phyloP scores from a whole-genome alignment of 2,888 invertebrate genomes.

The Philonicus albiceps region DNA sequence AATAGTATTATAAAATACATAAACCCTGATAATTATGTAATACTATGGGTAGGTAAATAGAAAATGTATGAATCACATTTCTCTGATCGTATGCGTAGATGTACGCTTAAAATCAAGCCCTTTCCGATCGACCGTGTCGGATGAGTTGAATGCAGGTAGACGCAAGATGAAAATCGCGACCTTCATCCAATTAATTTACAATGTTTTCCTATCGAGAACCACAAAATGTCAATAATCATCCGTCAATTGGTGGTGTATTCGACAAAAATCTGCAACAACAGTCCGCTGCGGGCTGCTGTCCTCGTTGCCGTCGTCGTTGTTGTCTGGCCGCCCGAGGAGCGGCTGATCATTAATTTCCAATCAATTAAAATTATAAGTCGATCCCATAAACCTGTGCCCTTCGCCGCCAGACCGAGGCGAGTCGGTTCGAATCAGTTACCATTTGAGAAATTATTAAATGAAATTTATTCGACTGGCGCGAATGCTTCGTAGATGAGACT shows the following conservation, averaged over 20 bases:
- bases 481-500: neutral
- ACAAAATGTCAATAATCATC: slow-evolving; percentile 28
- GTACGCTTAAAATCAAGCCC: neutral
- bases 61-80: neutral
- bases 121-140: neutral
- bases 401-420: slow-evolving; percentile 30
- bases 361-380: slow-evolving; percentile 54
- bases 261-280: neutral
- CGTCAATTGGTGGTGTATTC: slow-evolving; percentile 12
- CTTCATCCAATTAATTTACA: slow-evolving; percentile 24
- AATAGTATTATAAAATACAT: neutral
- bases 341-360: slow-evolving; percentile 52
- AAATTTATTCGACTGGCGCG: slow-evolving; percentile 24
- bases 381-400: slow-evolving; percentile 51
- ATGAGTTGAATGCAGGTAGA: neutral
- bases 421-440: slow-evolving; percentile 31
- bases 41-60: neutral
- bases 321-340: neutral
- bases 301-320: neutral
- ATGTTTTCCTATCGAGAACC: neutral
- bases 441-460: slow-evolving; percentile 44
- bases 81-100: neutral
- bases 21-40: neutral
- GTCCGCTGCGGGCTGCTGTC: neutral
- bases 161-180: neutral